These are phyloP conservation scores for Brachionus calyciflorus DNA, from an alignment of 1,140 invertebrate genomes.

Conservation along the genomic window DNA sequence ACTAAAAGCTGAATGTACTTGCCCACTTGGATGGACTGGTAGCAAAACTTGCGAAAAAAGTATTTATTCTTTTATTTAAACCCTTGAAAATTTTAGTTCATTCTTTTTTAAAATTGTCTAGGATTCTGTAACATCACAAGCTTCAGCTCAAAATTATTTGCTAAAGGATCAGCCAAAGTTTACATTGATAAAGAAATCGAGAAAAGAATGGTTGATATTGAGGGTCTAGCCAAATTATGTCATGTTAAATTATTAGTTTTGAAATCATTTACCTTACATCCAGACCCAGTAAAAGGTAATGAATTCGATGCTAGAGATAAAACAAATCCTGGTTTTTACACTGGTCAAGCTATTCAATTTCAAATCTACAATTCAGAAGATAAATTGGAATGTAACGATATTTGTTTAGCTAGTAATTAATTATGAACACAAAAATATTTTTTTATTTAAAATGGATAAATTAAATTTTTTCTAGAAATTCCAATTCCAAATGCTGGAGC, in stretches of 20 bases:
- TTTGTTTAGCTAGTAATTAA: slow-evolving; percentile 15
- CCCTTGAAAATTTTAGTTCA: background rate
- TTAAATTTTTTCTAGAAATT: background rate
- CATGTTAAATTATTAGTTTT: background rate
- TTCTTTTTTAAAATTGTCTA: background rate
- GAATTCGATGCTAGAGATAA: slow-evolving; percentile 20
- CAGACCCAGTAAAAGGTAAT: background rate
- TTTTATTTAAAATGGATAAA: background rate
- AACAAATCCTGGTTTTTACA: slow-evolving; percentile 29
- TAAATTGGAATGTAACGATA: slow-evolving; percentile 27
- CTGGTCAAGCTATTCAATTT: slow-evolving; percentile 27
- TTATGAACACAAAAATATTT: background rate
- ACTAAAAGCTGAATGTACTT: background rate
- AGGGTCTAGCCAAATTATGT: slow-evolving; percentile 11
- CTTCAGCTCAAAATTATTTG: background rate
- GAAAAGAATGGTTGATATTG: background rate
- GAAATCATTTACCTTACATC: slow-evolving; percentile 13
- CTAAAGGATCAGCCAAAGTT: slow-evolving; percentile 17
- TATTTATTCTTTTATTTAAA: background rate
- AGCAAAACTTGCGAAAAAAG: slow-evolving; percentile 33
- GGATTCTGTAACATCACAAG: background rate
- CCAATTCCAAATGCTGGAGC: slow-evolving; percentile 13
- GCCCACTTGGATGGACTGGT: slow-evolving; percentile 1
- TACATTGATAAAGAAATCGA: slow-evolving; percentile 21
- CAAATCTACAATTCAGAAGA: background rate